These are phyloP conservation scores for Archilochus colubris DNA, from an alignment of 2,113 vertebrate genomes.

Conservation along the genomic window DNA sequence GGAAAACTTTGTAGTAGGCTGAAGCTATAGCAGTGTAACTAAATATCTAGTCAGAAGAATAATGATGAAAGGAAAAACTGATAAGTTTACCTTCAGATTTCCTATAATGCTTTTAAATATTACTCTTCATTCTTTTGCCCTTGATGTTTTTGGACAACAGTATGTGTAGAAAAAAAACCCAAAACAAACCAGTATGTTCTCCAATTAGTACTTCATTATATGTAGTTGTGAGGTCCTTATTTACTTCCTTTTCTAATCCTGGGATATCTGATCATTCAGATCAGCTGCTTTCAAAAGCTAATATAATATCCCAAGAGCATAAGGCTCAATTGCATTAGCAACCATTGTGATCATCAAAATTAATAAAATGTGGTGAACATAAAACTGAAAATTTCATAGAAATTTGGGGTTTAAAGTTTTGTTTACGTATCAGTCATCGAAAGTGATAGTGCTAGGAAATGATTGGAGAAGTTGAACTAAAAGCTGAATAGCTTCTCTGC, in stretches of 20 bases:
- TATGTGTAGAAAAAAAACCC: background rate
- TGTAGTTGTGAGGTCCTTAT: background rate
- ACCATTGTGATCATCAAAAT: background rate
- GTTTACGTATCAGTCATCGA: background rate
- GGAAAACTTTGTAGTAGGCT: background rate
- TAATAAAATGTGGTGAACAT: background rate
- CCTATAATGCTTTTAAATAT: background rate
- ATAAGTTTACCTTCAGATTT: background rate
- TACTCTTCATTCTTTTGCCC: background rate
- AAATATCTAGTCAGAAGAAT: background rate
- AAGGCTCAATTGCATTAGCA: background rate
- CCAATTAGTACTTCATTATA: background rate
- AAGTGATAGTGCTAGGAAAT: constrained; percentile 10
- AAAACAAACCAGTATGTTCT: background rate
- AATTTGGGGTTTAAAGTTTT: background rate
- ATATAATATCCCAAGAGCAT: background rate
- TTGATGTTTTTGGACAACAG: background rate
- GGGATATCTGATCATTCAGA: background rate
- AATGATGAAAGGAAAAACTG: background rate
- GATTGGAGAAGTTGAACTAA: background rate
- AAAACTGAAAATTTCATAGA: background rate
- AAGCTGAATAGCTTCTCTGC: background rate
- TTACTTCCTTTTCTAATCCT: background rate
- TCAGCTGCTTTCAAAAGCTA: background rate
- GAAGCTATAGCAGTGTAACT: background rate